A percentile compares a stretch with the other conserved stretches of the same genome.
These are phyloP conservation scores for Myotis davidii DNA, from an alignment of 2,113 vertebrate genomes.

Conservation along the genomic window DNA sequence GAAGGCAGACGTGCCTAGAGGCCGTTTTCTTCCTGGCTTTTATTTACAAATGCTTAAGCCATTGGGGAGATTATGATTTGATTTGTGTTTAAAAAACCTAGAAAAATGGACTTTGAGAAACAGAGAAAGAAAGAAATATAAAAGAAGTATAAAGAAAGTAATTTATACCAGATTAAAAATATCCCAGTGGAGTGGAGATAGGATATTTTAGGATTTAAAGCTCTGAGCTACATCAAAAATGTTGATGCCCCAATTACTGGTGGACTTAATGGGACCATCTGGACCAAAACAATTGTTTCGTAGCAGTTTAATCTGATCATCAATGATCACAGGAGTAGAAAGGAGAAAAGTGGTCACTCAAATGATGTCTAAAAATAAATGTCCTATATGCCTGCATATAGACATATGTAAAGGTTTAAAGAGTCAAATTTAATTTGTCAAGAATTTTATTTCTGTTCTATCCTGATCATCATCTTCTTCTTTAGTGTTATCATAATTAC, in stretches of 20 bases:
- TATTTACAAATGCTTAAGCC: background rate
- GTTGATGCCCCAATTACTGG: background rate
- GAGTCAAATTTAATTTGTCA: background rate
- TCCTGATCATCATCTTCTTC: background rate
- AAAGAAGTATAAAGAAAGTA: background rate
- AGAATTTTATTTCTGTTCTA: background rate
- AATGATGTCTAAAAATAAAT: background rate
- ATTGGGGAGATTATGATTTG: background rate
- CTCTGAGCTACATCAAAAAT: background rate
- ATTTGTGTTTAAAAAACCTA: background rate
- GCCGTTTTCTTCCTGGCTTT: background rate
- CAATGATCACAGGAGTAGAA: background rate
- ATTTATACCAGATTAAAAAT: background rate
- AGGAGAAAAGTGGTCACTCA: rapidly evolving
- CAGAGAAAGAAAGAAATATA: background rate
- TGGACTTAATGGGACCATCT: background rate
- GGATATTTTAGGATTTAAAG: background rate
- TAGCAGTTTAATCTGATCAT: background rate
- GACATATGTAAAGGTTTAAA: background rate
- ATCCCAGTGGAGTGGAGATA: background rate
- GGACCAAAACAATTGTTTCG: background rate
- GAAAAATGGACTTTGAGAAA: background rate
- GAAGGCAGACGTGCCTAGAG: background rate
- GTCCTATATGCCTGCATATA: background rate
- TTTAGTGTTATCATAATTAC: background rate